Conservation (phyloP, 2,113 vertebrate species). For the Myotis davidii region DNA sequence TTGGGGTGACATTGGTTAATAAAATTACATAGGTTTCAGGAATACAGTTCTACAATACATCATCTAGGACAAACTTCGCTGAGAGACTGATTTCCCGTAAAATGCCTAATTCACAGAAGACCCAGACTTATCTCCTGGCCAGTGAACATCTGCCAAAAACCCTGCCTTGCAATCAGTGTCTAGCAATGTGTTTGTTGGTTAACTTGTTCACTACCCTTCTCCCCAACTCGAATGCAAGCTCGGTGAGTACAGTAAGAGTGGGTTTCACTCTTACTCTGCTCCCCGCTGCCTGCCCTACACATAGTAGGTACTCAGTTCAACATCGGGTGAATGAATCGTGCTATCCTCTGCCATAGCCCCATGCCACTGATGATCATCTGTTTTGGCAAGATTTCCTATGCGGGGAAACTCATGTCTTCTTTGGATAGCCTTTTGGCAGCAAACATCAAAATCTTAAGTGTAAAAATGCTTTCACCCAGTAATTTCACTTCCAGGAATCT, state of each 20-base stretch:
- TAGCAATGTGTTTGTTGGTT: no score
- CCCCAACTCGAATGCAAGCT: no score
- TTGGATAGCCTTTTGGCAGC: background rate
- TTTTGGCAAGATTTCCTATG: background rate
- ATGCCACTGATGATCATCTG: background rate
- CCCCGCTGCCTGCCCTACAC: no score
- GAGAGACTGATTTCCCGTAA: background rate
- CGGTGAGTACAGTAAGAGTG: no score
- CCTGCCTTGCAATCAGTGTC: background rate
- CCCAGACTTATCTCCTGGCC: background rate
- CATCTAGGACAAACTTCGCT: background rate
- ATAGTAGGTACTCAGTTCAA: no score
- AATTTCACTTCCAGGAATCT: background rate
- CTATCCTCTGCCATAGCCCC: no score
- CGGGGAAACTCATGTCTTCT: background rate
- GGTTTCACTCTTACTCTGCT: no score
- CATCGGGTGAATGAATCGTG: no score
- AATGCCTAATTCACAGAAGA: background rate
- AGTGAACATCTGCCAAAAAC: background rate
- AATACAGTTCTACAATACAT: no score
- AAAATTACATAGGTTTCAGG: background rate
- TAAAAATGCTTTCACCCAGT: background rate
- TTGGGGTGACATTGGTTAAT: no score
- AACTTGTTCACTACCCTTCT: no score
- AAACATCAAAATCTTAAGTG: background rate